These are phyloP conservation scores for Ceratina calcarata DNA, from an alignment of 1,140 invertebrate species.

Conservation along the genomic window DNA sequence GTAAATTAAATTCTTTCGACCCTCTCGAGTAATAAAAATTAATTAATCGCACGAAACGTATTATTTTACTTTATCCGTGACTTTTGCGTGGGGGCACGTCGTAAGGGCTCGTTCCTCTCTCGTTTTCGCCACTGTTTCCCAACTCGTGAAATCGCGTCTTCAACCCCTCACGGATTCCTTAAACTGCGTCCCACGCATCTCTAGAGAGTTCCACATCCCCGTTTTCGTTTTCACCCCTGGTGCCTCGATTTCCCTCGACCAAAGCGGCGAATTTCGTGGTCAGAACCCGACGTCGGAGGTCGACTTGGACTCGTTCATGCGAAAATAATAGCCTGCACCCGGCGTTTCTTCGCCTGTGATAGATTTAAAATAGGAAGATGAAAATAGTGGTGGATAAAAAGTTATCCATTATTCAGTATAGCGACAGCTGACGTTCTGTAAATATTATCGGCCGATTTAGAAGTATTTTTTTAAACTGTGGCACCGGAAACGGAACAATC, in stretches of 20 bases:
- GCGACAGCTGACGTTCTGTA: neutral
- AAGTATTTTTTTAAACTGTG: conserved; percentile 7
- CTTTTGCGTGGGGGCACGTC: neutral
- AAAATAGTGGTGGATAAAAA: too few species aligned
- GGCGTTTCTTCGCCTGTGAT: neutral
- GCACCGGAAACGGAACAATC: neutral
- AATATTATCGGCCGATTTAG: neutral
- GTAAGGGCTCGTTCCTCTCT: conserved; percentile 8
- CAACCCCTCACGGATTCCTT: neutral
- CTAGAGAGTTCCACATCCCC: too few species aligned
- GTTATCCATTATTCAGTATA: too few species aligned
- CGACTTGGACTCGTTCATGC: conserved; percentile 21
- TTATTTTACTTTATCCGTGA: too few species aligned
- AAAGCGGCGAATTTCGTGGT: conserved; percentile 10
- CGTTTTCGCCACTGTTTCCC: neutral
- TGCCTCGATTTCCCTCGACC: conserved; percentile 18
- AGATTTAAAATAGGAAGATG: too few species aligned
- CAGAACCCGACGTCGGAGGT: conserved; percentile 21
- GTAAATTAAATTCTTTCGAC: too few species aligned
- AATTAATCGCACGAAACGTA: too few species aligned
- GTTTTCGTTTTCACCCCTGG: neutral
- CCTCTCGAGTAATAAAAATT: too few species aligned
- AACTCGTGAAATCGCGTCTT: neutral
- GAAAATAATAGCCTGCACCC: conserved; percentile 40
- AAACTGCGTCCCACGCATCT: neutral